phyloP scores from a whole-genome alignment of 2,113 vertebrate genomes.

The Cyprinus carpio region DNA sequence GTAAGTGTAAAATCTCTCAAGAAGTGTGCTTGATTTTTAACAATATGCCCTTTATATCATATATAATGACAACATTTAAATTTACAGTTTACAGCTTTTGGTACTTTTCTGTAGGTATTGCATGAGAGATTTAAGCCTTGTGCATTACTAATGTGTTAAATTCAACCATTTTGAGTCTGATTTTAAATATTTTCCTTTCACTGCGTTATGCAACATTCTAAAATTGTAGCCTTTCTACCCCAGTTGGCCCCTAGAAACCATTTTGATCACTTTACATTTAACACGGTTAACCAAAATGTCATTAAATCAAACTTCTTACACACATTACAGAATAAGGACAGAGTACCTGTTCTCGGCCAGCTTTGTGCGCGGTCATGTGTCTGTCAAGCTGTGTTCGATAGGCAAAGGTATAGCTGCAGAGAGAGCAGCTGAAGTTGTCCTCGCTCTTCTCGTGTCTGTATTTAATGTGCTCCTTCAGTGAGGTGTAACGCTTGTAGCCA shows the following conservation, averaged over 20 bases:
- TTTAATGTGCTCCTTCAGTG: constrained; percentile 98
- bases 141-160: background rate
- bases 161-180: background rate
- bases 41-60: background rate
- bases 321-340: background rate
- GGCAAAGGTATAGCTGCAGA: constrained; percentile 96
- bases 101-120: background rate
- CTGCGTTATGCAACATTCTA: background rate
- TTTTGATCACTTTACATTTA: background rate
- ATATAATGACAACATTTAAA: background rate
- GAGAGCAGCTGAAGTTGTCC: constrained; percentile 94
- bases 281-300: background rate
- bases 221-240: background rate
- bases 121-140: background rate
- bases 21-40: background rate
- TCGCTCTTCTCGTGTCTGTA: constrained; percentile 97
- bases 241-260: background rate
- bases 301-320: background rate
- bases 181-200: background rate
- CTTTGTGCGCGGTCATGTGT: constrained; percentile 96
- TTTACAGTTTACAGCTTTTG: too few relatives aligned
- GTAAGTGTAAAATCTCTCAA: background rate
- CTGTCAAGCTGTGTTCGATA: constrained; percentile 95
- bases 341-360: constrained; percentile 90
- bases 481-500: constrained; percentile 98